Evolutionary conservation across 2,888 invertebrate genomes (phyloP).

Genomic region (Chrysodeixis includens): DNA sequence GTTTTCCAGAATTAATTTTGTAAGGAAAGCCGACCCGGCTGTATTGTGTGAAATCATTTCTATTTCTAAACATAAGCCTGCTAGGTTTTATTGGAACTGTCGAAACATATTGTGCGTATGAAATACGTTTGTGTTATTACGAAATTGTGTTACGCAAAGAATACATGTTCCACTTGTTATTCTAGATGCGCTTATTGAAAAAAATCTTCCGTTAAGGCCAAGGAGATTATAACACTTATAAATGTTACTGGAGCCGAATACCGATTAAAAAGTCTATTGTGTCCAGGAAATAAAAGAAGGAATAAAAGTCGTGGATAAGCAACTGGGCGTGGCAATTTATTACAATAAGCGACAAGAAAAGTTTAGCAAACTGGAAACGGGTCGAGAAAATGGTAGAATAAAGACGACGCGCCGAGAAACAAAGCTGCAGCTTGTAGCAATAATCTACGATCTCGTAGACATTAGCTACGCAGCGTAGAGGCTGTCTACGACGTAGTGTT

Average conservation of each 20-base stretch:
- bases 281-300: neutral
- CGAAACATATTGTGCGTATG: constrained; percentile 23
- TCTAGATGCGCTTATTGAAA: no score
- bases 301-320: neutral
- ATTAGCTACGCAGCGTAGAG: constrained; percentile 20
- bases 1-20: constrained; percentile 54
- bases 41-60: constrained; percentile 39
- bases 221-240: no score
- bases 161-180: no score
- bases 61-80: constrained; percentile 20
- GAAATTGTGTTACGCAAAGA: neutral
- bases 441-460: constrained; percentile 17
- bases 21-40: constrained; percentile 24
- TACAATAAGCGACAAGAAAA: constrained; percentile 8
- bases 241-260: neutral
- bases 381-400: constrained; percentile 7
- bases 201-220: no score
- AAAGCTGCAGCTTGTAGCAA: neutral
- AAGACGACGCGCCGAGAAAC: constrained; percentile 5
- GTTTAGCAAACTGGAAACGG: constrained; percentile 7
- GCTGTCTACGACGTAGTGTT: constrained; percentile 7
- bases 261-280: neutral
- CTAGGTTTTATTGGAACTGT: constrained; percentile 21
- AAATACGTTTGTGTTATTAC: neutral
- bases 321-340: constrained; percentile 9